A percentile compares a stretch with the other conserved stretches of the same genome.
These are phyloP conservation scores for Pinna nobilis DNA, from an alignment of 1,140 invertebrate genomes.

Conservation along the genomic window DNA sequence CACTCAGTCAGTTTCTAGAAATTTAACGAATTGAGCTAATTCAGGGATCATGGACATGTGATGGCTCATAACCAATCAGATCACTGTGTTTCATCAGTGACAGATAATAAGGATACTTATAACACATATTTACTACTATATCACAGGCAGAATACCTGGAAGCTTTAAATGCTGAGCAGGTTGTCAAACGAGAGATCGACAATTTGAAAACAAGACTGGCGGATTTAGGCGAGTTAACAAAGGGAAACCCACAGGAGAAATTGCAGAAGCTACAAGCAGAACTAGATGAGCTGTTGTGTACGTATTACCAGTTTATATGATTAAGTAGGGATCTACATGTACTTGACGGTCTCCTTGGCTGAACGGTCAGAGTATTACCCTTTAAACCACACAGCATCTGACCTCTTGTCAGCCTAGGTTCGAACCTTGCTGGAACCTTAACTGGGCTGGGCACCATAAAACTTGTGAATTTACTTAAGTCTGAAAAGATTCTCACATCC, in stretches of 20 bases:
- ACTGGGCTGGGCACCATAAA: too few species aligned
- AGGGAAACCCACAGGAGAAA: constrained; percentile 75
- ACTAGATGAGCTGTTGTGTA: constrained; percentile 78
- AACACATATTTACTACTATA: not conserved
- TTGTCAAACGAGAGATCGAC: constrained; percentile 71
- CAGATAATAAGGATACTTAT: constrained; percentile 72
- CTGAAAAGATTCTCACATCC: too few species aligned
- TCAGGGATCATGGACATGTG: constrained; percentile 10
- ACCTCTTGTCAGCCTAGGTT: too few species aligned
- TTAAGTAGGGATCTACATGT: not conserved
- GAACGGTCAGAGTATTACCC: too few species aligned
- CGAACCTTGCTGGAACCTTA: too few species aligned
- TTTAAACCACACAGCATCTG: too few species aligned
- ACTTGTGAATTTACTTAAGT: too few species aligned
- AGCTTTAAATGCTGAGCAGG: constrained; percentile 75
- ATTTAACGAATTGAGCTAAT: too few species aligned
- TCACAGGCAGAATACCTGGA: constrained; percentile 76
- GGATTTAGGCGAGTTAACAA: constrained; percentile 70
- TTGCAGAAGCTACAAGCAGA: constrained; percentile 77
- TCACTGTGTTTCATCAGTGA: constrained; percentile 68
- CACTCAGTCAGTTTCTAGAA: too few species aligned
- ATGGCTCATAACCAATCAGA: constrained; percentile 51
- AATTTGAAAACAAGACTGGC: constrained; percentile 62
- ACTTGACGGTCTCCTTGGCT: not conserved
- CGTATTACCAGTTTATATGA: constrained; percentile 41